Conservation (phyloP, 2,888 invertebrate species). For the Tricholauxania praeusta region DNA sequence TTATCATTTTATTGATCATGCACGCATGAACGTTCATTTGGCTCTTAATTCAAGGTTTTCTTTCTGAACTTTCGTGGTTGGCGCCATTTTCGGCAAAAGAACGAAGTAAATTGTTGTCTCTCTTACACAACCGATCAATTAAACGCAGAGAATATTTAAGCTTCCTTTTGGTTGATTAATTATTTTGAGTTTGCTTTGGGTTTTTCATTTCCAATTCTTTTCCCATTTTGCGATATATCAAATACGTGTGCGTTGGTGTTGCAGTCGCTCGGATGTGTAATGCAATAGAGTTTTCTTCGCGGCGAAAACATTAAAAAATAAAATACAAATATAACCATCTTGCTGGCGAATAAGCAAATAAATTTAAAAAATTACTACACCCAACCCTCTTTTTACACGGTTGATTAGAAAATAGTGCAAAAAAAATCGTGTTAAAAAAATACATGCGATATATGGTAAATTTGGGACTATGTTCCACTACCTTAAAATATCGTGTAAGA, state of each 20-base stretch:
- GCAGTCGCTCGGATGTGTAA: slow-evolving; percentile 29
- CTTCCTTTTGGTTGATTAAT: slow-evolving; percentile 2
- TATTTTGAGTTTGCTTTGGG: slow-evolving; percentile 14
- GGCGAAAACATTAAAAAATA: slow-evolving; percentile 40
- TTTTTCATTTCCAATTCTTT: not conserved
- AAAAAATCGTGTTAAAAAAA: too few relatives aligned
- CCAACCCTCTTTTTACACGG: too few relatives aligned
- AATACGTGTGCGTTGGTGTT: slow-evolving; percentile 10
- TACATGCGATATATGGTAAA: too few relatives aligned
- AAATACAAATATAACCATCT: slow-evolving; percentile 13
- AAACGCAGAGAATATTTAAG: slow-evolving; percentile 1
- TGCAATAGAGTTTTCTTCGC: slow-evolving; percentile 46
- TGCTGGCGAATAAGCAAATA: slow-evolving; percentile 3
- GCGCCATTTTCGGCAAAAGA: slow-evolving; percentile 20
- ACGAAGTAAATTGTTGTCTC: not conserved
- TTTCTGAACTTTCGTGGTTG: not conserved
- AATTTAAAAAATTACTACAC: too few relatives aligned
- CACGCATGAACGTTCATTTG: too few relatives aligned
- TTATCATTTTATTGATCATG: too few relatives aligned
- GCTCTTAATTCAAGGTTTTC: not conserved
- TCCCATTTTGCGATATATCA: slow-evolving; percentile 23
- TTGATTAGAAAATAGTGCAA: too few relatives aligned
- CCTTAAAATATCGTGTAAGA: too few relatives aligned
- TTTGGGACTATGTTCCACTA: too few relatives aligned
- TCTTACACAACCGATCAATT: not conserved